Evolutionary conservation across 2,888 invertebrate genomes (phyloP).

Genomic region (Habrosyne pyritoides): DNA sequence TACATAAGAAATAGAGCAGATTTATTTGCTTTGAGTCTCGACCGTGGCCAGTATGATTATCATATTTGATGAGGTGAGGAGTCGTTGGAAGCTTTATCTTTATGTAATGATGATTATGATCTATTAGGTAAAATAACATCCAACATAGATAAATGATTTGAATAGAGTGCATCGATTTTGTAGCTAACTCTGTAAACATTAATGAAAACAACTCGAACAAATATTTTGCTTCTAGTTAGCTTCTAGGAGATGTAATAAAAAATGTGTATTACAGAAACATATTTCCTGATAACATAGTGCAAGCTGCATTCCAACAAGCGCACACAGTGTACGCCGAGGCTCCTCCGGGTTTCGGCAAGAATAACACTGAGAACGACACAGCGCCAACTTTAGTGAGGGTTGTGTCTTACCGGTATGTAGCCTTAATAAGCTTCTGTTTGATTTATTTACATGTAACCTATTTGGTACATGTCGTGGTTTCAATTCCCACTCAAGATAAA

Average conservation of each 20-base stretch:
- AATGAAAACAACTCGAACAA: background rate
- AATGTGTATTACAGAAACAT: conserved; percentile 88
- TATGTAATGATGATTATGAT: no score
- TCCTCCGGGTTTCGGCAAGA: conserved; percentile 76
- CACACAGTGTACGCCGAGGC: conserved; percentile 88
- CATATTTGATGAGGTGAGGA: no score
- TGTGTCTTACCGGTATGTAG: conserved; percentile 68
- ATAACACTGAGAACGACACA: conserved; percentile 80
- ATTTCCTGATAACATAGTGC: conserved; percentile 95
- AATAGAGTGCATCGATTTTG: background rate
- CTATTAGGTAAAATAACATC: no score
- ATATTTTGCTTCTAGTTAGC: background rate
- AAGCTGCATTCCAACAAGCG: conserved; percentile 94
- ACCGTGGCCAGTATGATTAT: no score
- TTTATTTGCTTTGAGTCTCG: no score
- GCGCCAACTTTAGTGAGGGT: conserved; percentile 60
- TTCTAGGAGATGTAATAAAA: conserved; percentile 12
- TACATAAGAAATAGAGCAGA: no score
- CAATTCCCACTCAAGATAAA: no score
- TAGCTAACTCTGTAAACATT: no score
- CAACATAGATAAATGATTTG: no score
- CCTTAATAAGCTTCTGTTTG: conserved; percentile 10
- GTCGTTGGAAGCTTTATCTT: no score
- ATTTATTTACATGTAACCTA: no score
- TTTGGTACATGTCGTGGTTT: no score